Conservation (phyloP, 1,140 invertebrate genomes). For the Leptopilina boulardi region DNA sequence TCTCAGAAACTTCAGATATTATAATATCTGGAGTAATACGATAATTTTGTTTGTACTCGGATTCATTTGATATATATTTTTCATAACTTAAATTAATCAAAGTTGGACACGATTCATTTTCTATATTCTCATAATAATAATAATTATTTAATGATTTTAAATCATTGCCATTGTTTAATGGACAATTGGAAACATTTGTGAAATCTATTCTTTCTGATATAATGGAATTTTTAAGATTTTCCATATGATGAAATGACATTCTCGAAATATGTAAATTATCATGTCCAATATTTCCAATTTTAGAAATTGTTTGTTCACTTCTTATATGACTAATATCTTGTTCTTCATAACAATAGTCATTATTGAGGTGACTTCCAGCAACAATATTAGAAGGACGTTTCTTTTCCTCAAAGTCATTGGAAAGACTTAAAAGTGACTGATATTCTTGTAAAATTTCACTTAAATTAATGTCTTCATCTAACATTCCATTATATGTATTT, state of each 20-base stretch:
- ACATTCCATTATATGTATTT: not conserved
- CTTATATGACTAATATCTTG: constrained; percentile 1
- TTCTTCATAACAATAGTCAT: not conserved
- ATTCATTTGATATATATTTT: not conserved
- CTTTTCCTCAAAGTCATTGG: not conserved
- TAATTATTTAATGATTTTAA: not conserved
- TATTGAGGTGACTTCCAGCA: not conserved
- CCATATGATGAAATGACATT: not conserved
- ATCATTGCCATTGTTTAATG: not conserved
- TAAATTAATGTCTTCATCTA: not conserved
- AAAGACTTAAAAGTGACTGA: not conserved
- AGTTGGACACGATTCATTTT: not conserved
- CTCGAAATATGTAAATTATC: not conserved
- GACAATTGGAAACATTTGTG: not conserved
- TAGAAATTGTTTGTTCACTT: not conserved
- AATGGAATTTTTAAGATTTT: constrained; percentile 2
- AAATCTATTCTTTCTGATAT: not conserved
- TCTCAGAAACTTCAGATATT: not conserved
- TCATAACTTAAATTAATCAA: not conserved
- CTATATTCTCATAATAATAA: not conserved
- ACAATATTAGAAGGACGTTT: not conserved
- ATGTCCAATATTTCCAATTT: not conserved
- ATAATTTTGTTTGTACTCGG: not conserved
- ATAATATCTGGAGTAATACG: not conserved
- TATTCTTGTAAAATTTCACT: not conserved